Conservation (phyloP, 2,797 vertebrate species). For the Acanthurus tractus region DNA sequence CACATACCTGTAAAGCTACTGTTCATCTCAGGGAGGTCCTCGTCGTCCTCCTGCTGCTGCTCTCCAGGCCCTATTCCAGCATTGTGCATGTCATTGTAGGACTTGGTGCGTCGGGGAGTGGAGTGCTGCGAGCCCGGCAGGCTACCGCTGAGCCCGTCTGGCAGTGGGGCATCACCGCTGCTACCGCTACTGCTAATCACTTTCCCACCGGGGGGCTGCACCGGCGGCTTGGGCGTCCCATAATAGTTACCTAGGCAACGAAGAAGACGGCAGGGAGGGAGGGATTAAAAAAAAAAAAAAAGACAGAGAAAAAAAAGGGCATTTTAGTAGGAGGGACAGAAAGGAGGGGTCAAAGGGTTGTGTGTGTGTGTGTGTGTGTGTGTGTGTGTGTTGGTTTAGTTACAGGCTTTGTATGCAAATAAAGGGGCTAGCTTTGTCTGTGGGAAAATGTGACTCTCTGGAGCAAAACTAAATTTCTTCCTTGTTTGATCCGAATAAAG, state of each 20-base stretch:
- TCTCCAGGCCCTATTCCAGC: constrained; percentile 96
- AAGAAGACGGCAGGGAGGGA: constrained; percentile 84
- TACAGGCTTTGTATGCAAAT: constrained; percentile 73
- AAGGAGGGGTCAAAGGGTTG: constrained; percentile 47
- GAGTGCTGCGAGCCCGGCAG: constrained; percentile 93
- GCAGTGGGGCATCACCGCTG: constrained; percentile 92
- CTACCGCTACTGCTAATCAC: constrained; percentile 90
- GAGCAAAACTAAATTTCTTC: constrained; percentile 13
- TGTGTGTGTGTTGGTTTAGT: constrained; percentile 23
- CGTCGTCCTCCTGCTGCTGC: constrained; percentile 94
- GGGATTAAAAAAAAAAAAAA: constrained; percentile 49
- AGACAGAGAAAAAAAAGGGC: constrained; percentile 48
- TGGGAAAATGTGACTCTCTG: constrained; percentile 35
- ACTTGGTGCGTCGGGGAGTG: constrained; percentile 95
- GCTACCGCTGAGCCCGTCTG: constrained; percentile 87
- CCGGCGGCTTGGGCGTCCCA: constrained; percentile 99
- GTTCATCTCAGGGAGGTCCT: constrained; percentile 98
- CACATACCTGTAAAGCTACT: constrained; percentile 97
- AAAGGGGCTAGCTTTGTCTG: constrained; percentile 29
- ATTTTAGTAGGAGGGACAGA: constrained; percentile 49
- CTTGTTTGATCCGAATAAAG: constrained; percentile 5
- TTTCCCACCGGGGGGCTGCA: constrained; percentile 96
- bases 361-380: constrained; percentile 18
- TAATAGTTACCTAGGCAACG: constrained; percentile 99
- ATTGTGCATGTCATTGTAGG: constrained; percentile 99